These are phyloP conservation scores for Spongia lamella DNA, from an alignment of 37 sponge, comb jelly and placozoan genomes.

Conservation along the genomic window DNA sequence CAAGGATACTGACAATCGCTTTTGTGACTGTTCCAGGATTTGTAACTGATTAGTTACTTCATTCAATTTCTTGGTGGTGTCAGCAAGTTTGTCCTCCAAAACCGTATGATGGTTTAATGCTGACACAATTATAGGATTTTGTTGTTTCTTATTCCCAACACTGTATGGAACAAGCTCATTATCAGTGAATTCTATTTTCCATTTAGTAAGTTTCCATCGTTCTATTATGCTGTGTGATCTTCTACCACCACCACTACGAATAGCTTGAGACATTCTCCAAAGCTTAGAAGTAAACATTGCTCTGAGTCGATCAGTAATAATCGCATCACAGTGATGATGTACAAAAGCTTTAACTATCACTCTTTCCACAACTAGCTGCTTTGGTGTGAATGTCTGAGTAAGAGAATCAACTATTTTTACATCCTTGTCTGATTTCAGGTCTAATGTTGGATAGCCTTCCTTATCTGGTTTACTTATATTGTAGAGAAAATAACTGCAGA, in stretches of 20 bases:
- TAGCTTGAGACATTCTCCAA: conserved; percentile 12
- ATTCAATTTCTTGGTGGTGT: not conserved
- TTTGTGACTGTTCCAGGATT: too few relatives aligned
- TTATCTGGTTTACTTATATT: not conserved
- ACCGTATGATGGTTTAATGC: too few relatives aligned
- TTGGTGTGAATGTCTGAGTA: not conserved
- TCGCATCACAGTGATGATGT: conserved; percentile 9
- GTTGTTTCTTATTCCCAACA: too few relatives aligned
- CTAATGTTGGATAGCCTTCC: not conserved
- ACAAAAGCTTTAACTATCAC: conserved; percentile 12
- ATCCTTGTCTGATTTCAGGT: too few relatives aligned
- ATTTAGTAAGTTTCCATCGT: conserved; percentile 1
- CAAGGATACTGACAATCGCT: too few relatives aligned
- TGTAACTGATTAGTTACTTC: not conserved
- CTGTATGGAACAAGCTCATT: conserved; percentile 1
- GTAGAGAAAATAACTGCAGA: not conserved
- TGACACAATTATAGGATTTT: too few relatives aligned
- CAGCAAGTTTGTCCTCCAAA: too few relatives aligned
- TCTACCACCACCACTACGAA: not conserved
- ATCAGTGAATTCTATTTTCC: not conserved
- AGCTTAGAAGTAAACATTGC: conserved; percentile 9
- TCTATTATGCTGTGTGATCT: not conserved
- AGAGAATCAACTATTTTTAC: too few relatives aligned
- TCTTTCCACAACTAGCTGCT: not conserved
- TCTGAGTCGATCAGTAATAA: conserved; percentile 7